Base-by-base conservation (phyloP, 2,113 vertebrate genomes). In the Mionectes macconnelli region DNA sequence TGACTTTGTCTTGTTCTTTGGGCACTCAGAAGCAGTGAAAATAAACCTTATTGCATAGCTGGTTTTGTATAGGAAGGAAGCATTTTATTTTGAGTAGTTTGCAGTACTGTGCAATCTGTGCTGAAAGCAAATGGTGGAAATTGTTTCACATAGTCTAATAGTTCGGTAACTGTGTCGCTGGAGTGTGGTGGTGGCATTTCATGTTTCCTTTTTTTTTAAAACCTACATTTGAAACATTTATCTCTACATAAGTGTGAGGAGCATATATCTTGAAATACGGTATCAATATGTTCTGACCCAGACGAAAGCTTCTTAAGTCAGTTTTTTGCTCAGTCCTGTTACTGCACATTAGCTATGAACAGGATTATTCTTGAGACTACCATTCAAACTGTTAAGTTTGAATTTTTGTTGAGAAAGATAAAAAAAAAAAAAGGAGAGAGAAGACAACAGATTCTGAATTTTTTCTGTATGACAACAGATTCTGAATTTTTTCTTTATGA, bases 301-400 rank as follows among this genome's bases (percentile, higher is more conserved):
- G 90, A 97, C 97, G 96, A 97, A 97, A 98, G 90, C 92, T 94
- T 95, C 96, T 97, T 97, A 98, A 98, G 49, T 89, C 95, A 96
- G 40, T 97, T 97, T 96, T 97, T 89, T 80, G n/a, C 82, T 96
- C 96, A 97, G 94, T 97, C 97, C 94, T 96, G 95, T 97, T 98
- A 96, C 89, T 97, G 42, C 94, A 96, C 94, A 95, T 98, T 98
- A 98, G 90, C 96, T 98, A 95, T 92, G 96, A 97, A 97, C 86
- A 90, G 92, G 96, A 98, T 98, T 98, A 98, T 97, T 96, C 95
- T 95, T 92, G 86, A 96, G 96, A 67, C 92, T 97, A 95, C 91
- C 96, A 96, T 94, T 97, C 97, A 98, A 93, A 91, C 92, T 96
- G 93, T 96, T 97, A 94, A 92, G n/a, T n/a, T n/a, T n/a, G n/a